Base-by-base conservation (phyloP, 2,113 vertebrate genomes). In the Rhea americana region DNA sequence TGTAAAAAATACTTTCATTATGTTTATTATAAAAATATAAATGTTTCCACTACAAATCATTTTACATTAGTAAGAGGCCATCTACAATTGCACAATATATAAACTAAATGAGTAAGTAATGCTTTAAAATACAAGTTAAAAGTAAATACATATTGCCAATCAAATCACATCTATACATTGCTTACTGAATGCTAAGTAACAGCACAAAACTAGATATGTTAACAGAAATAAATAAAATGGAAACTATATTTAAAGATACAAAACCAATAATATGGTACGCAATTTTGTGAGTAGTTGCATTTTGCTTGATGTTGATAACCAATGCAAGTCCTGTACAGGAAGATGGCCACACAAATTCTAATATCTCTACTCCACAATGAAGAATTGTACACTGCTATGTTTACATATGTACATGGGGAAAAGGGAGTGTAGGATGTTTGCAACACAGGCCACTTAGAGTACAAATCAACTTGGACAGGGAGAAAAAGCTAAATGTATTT, bases 1-100 rank as follows among this genome's bases (percentile, higher is more conserved):
- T 99, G 98, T 99, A 98, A 98, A 99, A 99, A 99, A 99, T 99
- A 99, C 99, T 99, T 99, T 99, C 98, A 98, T 98, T 99, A 98
- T 98, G 99, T 99, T 99, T 99, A 99, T 99, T 99, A 99, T 99
- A 99, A 99, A 99, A 99, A 99, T 99, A 99, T 99, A 99, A 99
- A 99, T 99, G 99, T 99, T 99, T 99, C 98, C 99, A 99, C 99
- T 99, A 99, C 99, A 99, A 99, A 99, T 99, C 98, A 99, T 98
- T 99, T 99, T 99, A 99, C 99, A 99, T 99, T 99, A 99, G 99
- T 99, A 99, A 98, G 98, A 99, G 98, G 98, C 98, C 98, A 99
- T 99, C 99, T 99, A 99, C 98, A 98, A 98, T 99, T 99, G 98
- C 98, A 98, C 97, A 98, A 97, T 92, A 96, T 98, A 98, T 97